These are phyloP conservation scores for Zaprionus camerounensis DNA, from an alignment of 1,140 invertebrate species.

Conservation along the genomic window DNA sequence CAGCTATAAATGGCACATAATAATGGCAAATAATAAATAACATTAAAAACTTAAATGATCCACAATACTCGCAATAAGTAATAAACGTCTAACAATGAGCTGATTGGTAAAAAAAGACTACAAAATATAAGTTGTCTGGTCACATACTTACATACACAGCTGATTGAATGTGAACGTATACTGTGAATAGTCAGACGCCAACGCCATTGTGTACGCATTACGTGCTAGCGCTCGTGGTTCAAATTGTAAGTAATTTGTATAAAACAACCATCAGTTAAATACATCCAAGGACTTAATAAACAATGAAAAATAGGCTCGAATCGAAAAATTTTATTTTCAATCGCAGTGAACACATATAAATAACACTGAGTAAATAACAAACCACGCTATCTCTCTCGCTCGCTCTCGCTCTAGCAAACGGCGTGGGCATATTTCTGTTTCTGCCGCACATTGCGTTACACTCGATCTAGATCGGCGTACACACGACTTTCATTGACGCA, in stretches of 20 bases:
- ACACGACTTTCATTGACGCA: conserved; percentile 42
- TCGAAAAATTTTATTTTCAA: background rate
- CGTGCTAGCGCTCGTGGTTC: conserved; percentile 34
- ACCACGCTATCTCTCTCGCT: conserved; percentile 33
- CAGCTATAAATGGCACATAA: background rate
- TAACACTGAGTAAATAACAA: background rate
- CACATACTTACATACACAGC: conserved; percentile 23
- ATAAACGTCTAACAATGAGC: background rate
- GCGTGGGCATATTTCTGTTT: conserved; percentile 14
- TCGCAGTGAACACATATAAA: background rate
- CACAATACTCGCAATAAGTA: background rate
- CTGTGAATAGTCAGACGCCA: conserved; percentile 45
- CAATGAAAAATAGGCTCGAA: background rate
- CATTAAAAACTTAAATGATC: background rate
- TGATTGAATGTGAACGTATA: conserved; percentile 22
- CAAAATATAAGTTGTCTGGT: background rate
- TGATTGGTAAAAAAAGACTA: background rate
- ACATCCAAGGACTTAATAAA: background rate
- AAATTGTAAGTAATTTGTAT: conserved; percentile 31
- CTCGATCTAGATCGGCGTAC: conserved; percentile 33
- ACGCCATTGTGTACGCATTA: conserved; percentile 48
- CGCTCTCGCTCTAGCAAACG: conserved; percentile 28
- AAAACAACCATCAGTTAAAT: background rate
- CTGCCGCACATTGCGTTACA: conserved; percentile 32
- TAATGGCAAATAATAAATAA: too few relatives aligned